phyloP scores from a whole-genome alignment of 2,797 vertebrate species.

The Malurus leucopterus region DNA sequence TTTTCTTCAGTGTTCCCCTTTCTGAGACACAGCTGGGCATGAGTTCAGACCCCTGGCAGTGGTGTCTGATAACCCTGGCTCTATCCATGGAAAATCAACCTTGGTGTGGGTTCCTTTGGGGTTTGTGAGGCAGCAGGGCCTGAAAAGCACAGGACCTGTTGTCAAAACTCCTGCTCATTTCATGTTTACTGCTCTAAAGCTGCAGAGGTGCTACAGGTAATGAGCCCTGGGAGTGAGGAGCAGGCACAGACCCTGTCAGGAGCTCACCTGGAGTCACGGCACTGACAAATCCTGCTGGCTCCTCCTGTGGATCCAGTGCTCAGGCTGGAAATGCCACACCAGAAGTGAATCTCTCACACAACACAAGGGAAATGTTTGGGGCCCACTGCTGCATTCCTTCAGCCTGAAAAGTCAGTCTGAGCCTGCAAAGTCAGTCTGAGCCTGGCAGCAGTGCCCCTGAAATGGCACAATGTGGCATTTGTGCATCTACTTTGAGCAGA shows the following conservation, averaged over 20 bases:
- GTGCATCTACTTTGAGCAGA: neutral
- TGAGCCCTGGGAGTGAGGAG: neutral
- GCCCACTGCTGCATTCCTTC: neutral
- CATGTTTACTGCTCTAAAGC: neutral
- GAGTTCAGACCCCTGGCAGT: neutral
- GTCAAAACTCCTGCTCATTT: neutral
- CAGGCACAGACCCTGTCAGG: fast-evolving
- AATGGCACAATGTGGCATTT: neutral
- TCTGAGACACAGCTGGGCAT: neutral
- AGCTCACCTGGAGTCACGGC: neutral
- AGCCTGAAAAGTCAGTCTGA: neutral
- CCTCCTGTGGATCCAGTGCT: neutral
- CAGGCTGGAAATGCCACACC: neutral
- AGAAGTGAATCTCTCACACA: neutral
- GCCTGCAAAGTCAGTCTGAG: neutral
- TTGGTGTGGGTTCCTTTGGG: neutral
- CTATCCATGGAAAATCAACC: neutral
- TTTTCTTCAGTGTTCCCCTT: neutral
- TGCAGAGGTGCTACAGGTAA: neutral
- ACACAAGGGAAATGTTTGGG: neutral
- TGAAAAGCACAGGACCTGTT: neutral
- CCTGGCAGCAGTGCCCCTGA: neutral
- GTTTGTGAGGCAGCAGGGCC: neutral
- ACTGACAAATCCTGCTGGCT: neutral
- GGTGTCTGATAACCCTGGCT: neutral